Percentiles rank a stretch among this genome's conserved stretches.
Evolutionary conservation across 2,797 vertebrate genomes (phyloP).

Genomic region (Melanogrammus aeglefinus): DNA sequence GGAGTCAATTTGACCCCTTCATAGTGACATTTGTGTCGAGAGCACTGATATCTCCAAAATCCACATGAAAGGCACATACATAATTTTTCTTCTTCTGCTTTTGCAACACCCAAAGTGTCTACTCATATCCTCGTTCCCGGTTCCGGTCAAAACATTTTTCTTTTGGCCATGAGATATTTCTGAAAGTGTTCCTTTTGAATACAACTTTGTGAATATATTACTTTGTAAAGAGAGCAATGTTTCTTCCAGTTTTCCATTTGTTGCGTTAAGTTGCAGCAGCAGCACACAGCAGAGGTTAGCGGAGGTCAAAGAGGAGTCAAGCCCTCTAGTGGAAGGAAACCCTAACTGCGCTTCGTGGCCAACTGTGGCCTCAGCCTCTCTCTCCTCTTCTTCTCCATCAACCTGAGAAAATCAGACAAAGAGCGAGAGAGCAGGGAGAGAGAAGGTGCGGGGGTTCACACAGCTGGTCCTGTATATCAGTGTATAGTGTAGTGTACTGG

Average conservation of each 20-base stretch:
- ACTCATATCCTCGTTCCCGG: not conserved
- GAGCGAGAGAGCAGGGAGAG: not conserved
- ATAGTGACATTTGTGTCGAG: constrained; percentile 7
- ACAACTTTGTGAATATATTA: constrained; percentile 23
- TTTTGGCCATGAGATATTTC: constrained; percentile 49
- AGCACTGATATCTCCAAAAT: constrained; percentile 6
- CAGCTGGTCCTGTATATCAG: not conserved
- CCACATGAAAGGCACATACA: constrained; percentile 57
- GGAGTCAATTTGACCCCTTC: constrained; percentile 10
- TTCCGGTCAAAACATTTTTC: constrained; percentile 7
- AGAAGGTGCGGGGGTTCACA: not conserved
- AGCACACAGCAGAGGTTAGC: not conserved
- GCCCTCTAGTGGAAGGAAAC: constrained; percentile 34
- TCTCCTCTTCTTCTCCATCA: constrained; percentile 84
- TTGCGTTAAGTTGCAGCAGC: constrained; percentile 16
- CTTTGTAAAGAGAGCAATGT: constrained; percentile 16
- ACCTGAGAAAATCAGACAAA: constrained; percentile 49
- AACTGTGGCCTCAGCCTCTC: constrained; percentile 78
- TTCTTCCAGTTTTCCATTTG: constrained; percentile 6
- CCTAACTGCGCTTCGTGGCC: constrained; percentile 79
- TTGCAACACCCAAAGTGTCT: constrained; percentile 42
- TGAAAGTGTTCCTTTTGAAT: not conserved
- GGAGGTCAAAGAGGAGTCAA: not conserved
- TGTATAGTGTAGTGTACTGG: not conserved
- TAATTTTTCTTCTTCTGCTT: constrained; percentile 27